phyloP scores from a whole-genome alignment of 2,888 invertebrate species.

The Cylloceria caligata region DNA sequence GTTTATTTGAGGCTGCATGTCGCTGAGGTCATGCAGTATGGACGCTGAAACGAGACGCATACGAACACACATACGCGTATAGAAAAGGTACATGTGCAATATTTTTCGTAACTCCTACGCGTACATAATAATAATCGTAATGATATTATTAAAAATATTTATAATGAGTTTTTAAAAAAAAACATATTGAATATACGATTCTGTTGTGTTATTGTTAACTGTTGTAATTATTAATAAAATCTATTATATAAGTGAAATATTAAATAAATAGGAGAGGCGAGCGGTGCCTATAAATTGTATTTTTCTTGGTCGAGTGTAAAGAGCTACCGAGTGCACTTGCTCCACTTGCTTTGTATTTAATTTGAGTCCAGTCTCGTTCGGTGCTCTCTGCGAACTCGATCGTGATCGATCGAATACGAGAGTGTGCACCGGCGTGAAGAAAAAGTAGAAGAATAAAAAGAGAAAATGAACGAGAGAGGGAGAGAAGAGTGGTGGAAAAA shows the following conservation, averaged over 20 bases:
- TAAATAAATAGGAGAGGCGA: slow-evolving; percentile 12
- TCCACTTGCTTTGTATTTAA: slow-evolving; percentile 37
- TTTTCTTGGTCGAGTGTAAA: slow-evolving; percentile 24
- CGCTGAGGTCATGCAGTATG: slow-evolving; percentile 95
- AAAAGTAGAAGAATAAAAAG: slow-evolving; percentile 28
- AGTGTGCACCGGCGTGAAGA: slow-evolving; percentile 10
- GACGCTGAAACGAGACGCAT: slow-evolving; percentile 90
- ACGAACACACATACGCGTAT: slow-evolving; percentile 65
- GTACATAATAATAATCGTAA: slow-evolving; percentile 3
- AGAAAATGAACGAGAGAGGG: slow-evolving; percentile 8
- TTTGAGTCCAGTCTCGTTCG: slow-evolving; percentile 59
- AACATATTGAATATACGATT: background rate
- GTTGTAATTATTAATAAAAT: background rate
- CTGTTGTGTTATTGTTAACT: background rate
- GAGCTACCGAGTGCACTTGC: slow-evolving; percentile 11
- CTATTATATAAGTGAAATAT: slow-evolving; percentile 5
- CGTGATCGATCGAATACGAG: slow-evolving; percentile 57
- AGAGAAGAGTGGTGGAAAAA: slow-evolving; percentile 3
- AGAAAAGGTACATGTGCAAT: slow-evolving; percentile 34
- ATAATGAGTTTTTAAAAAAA: background rate
- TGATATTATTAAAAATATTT: background rate
- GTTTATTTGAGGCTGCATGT: slow-evolving; percentile 90
- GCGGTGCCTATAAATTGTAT: slow-evolving; percentile 15
- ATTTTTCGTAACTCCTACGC: slow-evolving; percentile 8
- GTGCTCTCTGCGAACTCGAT: slow-evolving; percentile 45